phyloP scores from a whole-genome alignment of 1,140 invertebrate genomes.

The Metopolophium dirhodum region DNA sequence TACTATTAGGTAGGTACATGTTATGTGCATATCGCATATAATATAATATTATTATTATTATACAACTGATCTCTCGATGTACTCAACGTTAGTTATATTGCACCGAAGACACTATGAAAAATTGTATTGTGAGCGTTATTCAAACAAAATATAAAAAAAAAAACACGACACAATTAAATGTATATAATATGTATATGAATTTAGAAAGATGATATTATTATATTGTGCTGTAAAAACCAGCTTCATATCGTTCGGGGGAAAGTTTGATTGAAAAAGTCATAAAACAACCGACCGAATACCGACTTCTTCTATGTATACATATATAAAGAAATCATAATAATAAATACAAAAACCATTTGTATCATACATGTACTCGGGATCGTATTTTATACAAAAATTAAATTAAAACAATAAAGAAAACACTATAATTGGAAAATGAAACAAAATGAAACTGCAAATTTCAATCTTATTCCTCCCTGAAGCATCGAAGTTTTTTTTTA shows the following conservation, averaged over 20 bases:
- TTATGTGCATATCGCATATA: too few relatives aligned
- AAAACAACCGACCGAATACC: conserved; percentile 26
- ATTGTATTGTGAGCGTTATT: not conserved
- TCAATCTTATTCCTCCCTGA: conserved; percentile 42
- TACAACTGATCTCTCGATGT: too few relatives aligned
- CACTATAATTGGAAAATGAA: conserved; percentile 49
- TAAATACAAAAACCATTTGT: conserved; percentile 28
- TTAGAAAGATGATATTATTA: not conserved
- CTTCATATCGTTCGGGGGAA: not conserved
- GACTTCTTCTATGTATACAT: not conserved
- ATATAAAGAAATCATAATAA: conserved; percentile 26
- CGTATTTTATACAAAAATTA: conserved; percentile 53
- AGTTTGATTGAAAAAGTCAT: conserved; percentile 56
- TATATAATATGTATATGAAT: not conserved
- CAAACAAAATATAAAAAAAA: not conserved
- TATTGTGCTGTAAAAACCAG: not conserved
- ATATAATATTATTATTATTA: too few relatives aligned
- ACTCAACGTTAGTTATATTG: too few relatives aligned
- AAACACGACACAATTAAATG: not conserved
- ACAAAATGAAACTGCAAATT: conserved; percentile 34
- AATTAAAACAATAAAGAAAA: conserved; percentile 56
- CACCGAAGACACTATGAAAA: not conserved
- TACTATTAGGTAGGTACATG: not conserved
- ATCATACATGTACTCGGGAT: not conserved
- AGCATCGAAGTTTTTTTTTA: conserved; percentile 28